phyloP scores from a whole-genome alignment of 2,888 invertebrate species.

The Lasius platythorax region DNA sequence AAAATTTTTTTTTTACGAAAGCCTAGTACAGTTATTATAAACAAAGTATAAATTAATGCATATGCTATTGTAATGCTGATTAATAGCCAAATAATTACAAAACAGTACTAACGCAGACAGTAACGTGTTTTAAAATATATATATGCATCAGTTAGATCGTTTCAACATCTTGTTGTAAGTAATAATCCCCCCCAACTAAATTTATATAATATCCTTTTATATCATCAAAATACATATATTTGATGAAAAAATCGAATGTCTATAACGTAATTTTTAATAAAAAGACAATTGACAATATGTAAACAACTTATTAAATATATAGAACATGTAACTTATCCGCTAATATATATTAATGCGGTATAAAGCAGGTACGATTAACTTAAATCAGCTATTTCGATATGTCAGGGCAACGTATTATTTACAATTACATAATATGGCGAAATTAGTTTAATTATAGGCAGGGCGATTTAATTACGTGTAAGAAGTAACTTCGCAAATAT shows the following conservation, averaged over 20 bases:
- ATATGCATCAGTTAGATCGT: constrained; percentile 5
- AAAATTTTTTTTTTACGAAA: constrained; percentile 51
- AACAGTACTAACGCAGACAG: background rate
- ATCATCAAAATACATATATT: constrained; percentile 16
- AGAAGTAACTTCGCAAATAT: constrained; percentile 30
- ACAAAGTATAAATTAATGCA: constrained; percentile 42
- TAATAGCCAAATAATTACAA: constrained; percentile 32
- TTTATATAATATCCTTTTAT: constrained; percentile 26
- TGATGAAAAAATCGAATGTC: background rate
- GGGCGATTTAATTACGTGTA: constrained; percentile 12
- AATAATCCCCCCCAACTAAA: constrained; percentile 23
- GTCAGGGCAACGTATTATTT: constrained; percentile 59
- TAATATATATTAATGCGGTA: constrained; percentile 60
- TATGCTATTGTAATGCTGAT: constrained; percentile 58
- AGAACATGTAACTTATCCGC: constrained; percentile 22
- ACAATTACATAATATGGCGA: constrained; percentile 78
- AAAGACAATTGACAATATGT: constrained; percentile 24
- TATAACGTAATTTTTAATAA: constrained; percentile 30
- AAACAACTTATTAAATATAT: constrained; percentile 26
- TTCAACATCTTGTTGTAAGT: constrained; percentile 1
- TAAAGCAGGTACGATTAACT: constrained; percentile 74
- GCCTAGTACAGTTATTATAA: constrained; percentile 59
- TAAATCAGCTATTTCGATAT: constrained; percentile 63
- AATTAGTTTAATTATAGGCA: constrained; percentile 61
- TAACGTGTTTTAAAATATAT: constrained; percentile 19